phyloP scores from a whole-genome alignment of 2,888 invertebrate genomes.

The Cyclophora albipunctata region DNA sequence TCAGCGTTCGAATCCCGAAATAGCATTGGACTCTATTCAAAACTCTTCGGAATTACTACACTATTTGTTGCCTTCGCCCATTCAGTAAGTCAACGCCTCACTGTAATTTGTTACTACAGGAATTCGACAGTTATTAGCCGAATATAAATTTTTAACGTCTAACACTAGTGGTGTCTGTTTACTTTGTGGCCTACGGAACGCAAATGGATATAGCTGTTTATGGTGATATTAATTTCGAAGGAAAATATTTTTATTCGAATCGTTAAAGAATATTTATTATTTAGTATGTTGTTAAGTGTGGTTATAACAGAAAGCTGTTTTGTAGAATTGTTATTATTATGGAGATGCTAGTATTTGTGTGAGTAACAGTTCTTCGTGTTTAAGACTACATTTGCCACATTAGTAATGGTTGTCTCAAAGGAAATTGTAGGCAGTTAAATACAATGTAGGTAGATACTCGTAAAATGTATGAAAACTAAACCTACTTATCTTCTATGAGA shows the following conservation, averaged over 20 bases:
- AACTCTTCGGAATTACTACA: constrained; percentile 71
- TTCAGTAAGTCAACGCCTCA: constrained; percentile 68
- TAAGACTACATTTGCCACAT: too few species aligned
- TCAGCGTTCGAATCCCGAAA: constrained; percentile 64
- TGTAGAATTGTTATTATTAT: constrained; percentile 2
- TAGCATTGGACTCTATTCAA: constrained; percentile 73
- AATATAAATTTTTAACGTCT: constrained; percentile 48
- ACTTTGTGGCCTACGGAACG: constrained; percentile 30
- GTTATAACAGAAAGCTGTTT: constrained; percentile 1
- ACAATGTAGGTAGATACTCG: too few species aligned
- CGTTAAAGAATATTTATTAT: constrained; percentile 25
- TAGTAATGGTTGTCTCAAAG: too few species aligned
- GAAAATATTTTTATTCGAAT: constrained; percentile 30
- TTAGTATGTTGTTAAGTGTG: constrained; percentile 14
- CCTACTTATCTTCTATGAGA: too few species aligned
- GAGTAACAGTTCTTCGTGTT: too few species aligned
- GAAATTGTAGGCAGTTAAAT: too few species aligned
- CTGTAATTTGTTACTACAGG: constrained; percentile 55
- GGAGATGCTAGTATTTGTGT: not conserved
- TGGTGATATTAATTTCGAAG: constrained; percentile 32
- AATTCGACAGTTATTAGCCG: constrained; percentile 60
- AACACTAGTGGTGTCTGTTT: constrained; percentile 32
- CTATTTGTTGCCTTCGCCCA: constrained; percentile 67
- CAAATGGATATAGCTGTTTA: constrained; percentile 35
- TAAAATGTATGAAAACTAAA: too few species aligned